phyloP scores from a whole-genome alignment of 2,888 invertebrate species.

The Nineta flava region DNA sequence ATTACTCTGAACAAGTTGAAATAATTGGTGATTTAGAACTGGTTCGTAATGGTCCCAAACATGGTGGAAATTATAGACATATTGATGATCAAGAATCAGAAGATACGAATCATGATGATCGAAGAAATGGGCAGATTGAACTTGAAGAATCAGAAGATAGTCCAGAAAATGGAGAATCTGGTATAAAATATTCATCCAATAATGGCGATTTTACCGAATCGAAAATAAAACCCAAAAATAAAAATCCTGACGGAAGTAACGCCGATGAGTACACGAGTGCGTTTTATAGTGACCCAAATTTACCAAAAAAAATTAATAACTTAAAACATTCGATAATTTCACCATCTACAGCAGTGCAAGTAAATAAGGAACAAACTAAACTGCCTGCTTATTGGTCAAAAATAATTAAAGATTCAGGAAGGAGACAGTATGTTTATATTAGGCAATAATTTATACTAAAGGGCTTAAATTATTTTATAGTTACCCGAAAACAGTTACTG shows the following conservation, averaged over 20 bases:
- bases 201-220: not conserved
- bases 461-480: no score
- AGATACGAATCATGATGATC: not conserved
- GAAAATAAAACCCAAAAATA: not conserved
- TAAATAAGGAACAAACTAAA: not conserved
- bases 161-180: not conserved
- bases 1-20: conserved; percentile 6
- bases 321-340: not conserved
- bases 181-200: not conserved
- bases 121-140: not conserved
- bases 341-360: not conserved
- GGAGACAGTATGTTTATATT: conserved; percentile 25
- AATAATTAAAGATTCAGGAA: conserved; percentile 25
- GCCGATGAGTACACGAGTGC: not conserved
- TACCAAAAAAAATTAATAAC: conserved; percentile 5
- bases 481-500: no score
- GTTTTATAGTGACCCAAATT: conserved; percentile 1
- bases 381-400: conserved; percentile 7
- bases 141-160: not conserved
- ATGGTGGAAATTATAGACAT: conserved; percentile 14
- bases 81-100: conserved; percentile 3
- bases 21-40: conserved; percentile 5
- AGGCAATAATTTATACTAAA: not conserved
- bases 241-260: not conserved
- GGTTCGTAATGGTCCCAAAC: conserved; percentile 10